Evolutionary conservation across 2,888 invertebrate genomes (phyloP).

Genomic region (Sinhomidia bicolor): DNA sequence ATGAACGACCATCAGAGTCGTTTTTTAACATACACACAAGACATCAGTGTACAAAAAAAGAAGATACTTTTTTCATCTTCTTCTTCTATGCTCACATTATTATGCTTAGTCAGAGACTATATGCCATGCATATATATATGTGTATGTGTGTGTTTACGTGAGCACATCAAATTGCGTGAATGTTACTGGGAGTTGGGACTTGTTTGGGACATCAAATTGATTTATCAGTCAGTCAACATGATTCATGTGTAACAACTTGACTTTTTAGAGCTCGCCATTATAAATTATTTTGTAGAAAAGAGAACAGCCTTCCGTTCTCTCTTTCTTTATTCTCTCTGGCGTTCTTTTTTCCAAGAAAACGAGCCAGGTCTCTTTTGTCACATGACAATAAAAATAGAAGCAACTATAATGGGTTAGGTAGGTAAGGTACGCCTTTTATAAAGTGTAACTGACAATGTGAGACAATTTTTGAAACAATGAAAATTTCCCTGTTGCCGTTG

Average conservation of each 20-base stretch:
- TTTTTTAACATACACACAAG: neutral
- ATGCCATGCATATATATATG: neutral
- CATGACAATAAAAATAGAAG: neutral
- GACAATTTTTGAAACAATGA: slow-evolving; percentile 25
- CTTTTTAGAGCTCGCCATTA: slow-evolving; percentile 22
- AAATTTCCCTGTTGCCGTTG: neutral
- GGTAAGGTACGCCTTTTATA: neutral
- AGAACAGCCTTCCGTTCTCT: neutral
- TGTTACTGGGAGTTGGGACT: slow-evolving; percentile 14
- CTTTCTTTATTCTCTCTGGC: neutral
- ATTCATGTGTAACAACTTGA: slow-evolving; percentile 42
- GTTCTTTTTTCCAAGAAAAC: slow-evolving; percentile 7
- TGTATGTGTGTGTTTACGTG: slow-evolving; percentile 3
- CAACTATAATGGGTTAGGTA: neutral
- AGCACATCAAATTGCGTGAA: slow-evolving; percentile 31
- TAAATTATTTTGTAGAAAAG: slow-evolving; percentile 30
- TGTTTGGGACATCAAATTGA: slow-evolving; percentile 8
- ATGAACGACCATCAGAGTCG: neutral
- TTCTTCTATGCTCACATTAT: neutral
- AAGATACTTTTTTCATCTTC: neutral
- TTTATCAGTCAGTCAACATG: slow-evolving; percentile 47
- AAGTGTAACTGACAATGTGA: no score
- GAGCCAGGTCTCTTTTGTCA: neutral
- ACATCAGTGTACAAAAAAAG: neutral
- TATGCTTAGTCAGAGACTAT: no score